A percentile compares a stretch with the other conserved stretches of the same genome.
Evolutionary conservation across 2,888 invertebrate species (phyloP).

Genomic region (Busseola fusca): DNA sequence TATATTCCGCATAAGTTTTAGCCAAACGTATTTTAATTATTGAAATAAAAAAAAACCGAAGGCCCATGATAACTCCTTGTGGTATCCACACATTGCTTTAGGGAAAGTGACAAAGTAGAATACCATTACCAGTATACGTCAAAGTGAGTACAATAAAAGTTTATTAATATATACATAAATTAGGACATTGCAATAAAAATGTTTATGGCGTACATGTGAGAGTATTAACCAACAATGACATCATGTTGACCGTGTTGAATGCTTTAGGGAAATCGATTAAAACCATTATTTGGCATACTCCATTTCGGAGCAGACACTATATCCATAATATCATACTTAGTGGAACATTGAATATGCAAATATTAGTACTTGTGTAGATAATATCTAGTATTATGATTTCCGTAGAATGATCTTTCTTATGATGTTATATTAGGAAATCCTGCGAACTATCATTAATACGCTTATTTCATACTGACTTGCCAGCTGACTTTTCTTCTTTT

Average conservation of each 20-base stretch:
- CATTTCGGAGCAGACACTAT: slow-evolving; percentile 11
- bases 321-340: slow-evolving; percentile 11
- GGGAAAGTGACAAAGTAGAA: not conserved
- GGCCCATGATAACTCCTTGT: slow-evolving; percentile 21
- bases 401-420: not conserved
- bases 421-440: not conserved
- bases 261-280: slow-evolving; percentile 36
- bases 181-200: not conserved
- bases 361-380: not conserved
- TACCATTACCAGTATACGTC: not conserved
- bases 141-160: not conserved
- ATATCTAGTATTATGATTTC: slow-evolving; percentile 2
- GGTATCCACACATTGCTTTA: not conserved
- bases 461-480: not conserved
- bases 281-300: slow-evolving; percentile 25
- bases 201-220: not conserved
- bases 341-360: not conserved
- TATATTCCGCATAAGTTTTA: not conserved
- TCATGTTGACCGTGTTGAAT: slow-evolving; percentile 24
- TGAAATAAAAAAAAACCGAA: not conserved
- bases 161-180: not conserved
- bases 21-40: not conserved
- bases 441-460: not conserved
- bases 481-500: not conserved
- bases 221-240: slow-evolving; percentile 1